Conservation (phyloP, 2,113 vertebrate genomes). For the Myotis brandtii region DNA sequence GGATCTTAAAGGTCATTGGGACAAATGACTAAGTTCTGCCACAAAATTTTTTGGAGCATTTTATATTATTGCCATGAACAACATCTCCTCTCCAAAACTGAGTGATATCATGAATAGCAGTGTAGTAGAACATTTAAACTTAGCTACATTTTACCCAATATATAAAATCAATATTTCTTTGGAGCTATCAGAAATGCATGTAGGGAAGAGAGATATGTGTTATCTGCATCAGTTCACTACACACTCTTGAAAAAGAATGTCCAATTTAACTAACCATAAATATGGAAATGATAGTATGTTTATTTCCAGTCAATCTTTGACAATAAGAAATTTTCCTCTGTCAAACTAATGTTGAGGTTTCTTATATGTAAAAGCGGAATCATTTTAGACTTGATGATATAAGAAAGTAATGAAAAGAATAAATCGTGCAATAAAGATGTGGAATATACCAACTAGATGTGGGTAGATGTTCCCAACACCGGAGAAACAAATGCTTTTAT, state of each 20-base stretch:
- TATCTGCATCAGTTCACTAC: conserved; percentile 36
- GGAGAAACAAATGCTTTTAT: neutral
- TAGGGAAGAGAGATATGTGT: neutral
- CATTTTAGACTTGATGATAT: neutral
- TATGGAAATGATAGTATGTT: neutral
- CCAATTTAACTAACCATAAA: neutral
- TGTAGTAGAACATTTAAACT: neutral
- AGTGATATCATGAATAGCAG: neutral
- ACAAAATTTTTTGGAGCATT: neutral
- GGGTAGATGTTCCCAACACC: neutral
- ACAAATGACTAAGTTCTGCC: conserved; percentile 18
- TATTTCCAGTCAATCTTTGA: neutral
- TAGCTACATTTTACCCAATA: neutral
- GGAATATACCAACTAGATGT: neutral
- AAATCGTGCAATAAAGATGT: neutral
- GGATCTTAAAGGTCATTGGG: neutral
- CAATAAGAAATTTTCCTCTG: neutral
- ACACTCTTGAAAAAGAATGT: conserved; percentile 28
- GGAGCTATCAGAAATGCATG: neutral
- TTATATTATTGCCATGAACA: neutral
- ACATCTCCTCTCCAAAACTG: neutral
- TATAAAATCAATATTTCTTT: conserved; percentile 12
- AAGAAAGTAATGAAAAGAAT: conserved; percentile 30
- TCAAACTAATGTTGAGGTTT: neutral
- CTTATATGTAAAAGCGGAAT: conserved; percentile 32